These are phyloP conservation scores for Myiagra hebetior DNA, from an alignment of 2,113 vertebrate genomes.

Conservation along the genomic window DNA sequence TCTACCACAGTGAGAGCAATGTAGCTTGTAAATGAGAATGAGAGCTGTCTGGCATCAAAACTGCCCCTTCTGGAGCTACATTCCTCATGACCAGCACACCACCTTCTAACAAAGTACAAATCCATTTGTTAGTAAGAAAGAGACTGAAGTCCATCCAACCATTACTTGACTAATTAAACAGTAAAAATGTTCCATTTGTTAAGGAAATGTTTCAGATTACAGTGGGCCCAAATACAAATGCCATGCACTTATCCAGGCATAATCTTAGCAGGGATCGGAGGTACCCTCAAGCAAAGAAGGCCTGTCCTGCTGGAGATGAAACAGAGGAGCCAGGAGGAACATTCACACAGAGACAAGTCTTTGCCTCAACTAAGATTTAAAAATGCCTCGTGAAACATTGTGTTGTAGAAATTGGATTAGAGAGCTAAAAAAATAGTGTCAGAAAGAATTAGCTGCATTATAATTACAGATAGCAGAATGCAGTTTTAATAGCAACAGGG, in stretches of 20 bases:
- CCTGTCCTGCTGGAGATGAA: not conserved
- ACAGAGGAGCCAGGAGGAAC: not conserved
- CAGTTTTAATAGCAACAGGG: not conserved
- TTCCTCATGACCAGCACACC: slow-evolving; percentile 13
- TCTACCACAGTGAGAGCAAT: not conserved
- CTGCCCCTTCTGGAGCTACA: not conserved
- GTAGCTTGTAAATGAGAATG: not conserved
- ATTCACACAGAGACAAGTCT: not conserved
- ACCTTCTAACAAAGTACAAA: slow-evolving; percentile 1
- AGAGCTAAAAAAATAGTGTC: not conserved
- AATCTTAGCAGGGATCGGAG: slow-evolving; percentile 25
- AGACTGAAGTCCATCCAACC: slow-evolving; percentile 28
- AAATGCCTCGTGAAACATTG: not conserved
- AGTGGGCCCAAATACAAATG: slow-evolving; percentile 13
- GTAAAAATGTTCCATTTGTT: slow-evolving; percentile 17
- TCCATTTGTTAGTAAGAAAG: not conserved
- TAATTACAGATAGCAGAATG: not conserved
- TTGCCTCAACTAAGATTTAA: not conserved
- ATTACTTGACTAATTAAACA: slow-evolving; percentile 51
- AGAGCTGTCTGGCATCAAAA: not conserved
- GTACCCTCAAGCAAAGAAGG: slow-evolving; percentile 3
- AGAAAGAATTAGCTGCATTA: not conserved
- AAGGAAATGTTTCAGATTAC: slow-evolving; percentile 37
- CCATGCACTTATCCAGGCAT: slow-evolving; percentile 28
- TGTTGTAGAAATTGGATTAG: not conserved